A percentile compares a stretch with the other conserved stretches of the same genome.
Conservation (phyloP, 2,113 vertebrate genomes). For the Rallus limicola region DNA sequence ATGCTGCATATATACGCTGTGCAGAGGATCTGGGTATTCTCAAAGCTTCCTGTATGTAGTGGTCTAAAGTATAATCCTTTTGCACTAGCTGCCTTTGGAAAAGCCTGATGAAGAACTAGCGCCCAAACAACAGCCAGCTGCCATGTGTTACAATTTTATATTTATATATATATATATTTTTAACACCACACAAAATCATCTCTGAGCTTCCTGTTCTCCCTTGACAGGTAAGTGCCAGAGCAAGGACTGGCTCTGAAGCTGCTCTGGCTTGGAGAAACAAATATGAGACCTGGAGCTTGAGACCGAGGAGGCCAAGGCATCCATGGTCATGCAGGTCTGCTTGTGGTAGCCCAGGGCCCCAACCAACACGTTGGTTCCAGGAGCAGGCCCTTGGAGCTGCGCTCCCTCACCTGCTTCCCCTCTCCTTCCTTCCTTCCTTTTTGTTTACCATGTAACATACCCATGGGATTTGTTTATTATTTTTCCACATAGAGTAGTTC, state of each 20-base stretch:
- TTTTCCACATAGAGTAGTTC: constrained; percentile 76
- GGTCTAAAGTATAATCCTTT: constrained; percentile 3
- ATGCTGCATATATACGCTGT: not conserved
- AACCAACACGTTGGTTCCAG: not conserved
- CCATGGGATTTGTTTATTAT: constrained; percentile 66
- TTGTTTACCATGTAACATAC: constrained; percentile 65
- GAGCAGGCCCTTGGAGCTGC: not conserved
- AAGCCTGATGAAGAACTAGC: not conserved
- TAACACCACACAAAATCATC: constrained; percentile 3
- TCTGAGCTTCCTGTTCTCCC: constrained; percentile 5
- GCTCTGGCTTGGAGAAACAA: not conserved
- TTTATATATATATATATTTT: not conserved
- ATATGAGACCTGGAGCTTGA: not conserved
- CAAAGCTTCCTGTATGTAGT: constrained; percentile 1
- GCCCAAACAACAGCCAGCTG: not conserved
- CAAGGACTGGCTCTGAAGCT: not conserved
- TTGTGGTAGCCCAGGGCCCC: not conserved
- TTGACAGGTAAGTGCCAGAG: not conserved
- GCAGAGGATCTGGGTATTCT: constrained; percentile 24
- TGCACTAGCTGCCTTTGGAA: not conserved
- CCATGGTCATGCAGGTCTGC: not conserved
- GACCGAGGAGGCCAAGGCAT: not conserved
- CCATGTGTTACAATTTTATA: not conserved
- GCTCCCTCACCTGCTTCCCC: not conserved
- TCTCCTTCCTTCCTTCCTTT: not conserved